Percentiles rank a stretch among this genome's conserved stretches.
These are phyloP conservation scores for Sinocyclocheilus anshuiensis DNA, from an alignment of 2,113 vertebrate genomes.

Conservation along the genomic window DNA sequence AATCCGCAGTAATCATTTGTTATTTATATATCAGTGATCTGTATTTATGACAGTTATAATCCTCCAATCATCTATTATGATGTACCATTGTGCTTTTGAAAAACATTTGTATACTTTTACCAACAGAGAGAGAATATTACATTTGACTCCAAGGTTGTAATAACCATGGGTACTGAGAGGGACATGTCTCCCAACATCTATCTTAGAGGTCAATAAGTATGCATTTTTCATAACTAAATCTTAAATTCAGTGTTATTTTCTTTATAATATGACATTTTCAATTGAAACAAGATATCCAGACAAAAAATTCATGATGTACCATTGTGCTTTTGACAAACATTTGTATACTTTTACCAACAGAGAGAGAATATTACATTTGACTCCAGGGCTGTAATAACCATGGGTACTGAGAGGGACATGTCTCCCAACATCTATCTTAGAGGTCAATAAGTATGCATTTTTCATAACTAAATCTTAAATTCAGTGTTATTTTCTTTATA, in stretches of 20 bases:
- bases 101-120: conserved; percentile 13
- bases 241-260: neutral
- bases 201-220: neutral
- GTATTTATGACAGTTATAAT: conserved; percentile 74
- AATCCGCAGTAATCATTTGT: conserved; percentile 56
- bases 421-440: neutral
- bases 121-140: neutral
- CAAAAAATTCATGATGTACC: conserved; percentile 49
- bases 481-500: neutral
- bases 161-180: neutral
- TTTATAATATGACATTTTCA: neutral
- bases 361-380: neutral
- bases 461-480: neutral
- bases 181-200: neutral
- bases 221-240: neutral
- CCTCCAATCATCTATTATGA: conserved; percentile 59
- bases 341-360: conserved; percentile 27
- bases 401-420: neutral
- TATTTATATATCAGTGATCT: conserved; percentile 71
- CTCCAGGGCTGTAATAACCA: neutral
- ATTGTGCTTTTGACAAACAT: conserved; percentile 33
- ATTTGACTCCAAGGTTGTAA: neutral
- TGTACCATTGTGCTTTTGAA: conserved; percentile 43
- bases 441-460: neutral
- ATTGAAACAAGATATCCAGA: neutral